These are phyloP conservation scores for Rallus crepitans DNA, from an alignment of 2,797 vertebrate species.

Conservation along the genomic window DNA sequence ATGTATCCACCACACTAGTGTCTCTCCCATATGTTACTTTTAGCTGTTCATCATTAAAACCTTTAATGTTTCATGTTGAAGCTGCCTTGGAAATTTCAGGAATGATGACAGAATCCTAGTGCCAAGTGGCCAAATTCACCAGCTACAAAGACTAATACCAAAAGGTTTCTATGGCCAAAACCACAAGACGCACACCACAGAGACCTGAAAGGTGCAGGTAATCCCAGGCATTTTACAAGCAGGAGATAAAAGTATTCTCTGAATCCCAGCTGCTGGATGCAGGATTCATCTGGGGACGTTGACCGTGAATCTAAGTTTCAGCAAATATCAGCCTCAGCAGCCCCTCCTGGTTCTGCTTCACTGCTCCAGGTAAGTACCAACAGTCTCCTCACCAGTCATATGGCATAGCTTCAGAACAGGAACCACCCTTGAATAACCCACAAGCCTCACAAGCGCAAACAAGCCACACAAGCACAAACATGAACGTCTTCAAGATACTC, in stretches of 20 bases:
- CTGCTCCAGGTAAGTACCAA: neutral
- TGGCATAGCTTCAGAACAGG: neutral
- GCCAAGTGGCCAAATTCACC: neutral
- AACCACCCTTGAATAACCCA: conserved; percentile 36
- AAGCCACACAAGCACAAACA: neutral
- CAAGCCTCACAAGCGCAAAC: neutral
- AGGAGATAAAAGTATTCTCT: neutral
- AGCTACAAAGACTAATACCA: neutral
- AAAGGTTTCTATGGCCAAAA: neutral
- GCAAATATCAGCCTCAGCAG: neutral
- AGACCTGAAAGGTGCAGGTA: neutral
- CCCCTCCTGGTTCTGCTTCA: neutral
- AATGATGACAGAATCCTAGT: neutral
- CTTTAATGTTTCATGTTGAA: neutral
- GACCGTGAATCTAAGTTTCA: neutral
- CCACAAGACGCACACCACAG: neutral
- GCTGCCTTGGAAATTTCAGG: neutral
- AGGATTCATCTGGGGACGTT: neutral
- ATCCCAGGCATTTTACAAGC: neutral
- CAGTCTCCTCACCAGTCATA: neutral
- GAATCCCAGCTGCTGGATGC: neutral
- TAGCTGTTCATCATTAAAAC: neutral
- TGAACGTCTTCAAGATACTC: neutral
- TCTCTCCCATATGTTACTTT: neutral
- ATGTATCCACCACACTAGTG: neutral